A percentile compares a stretch with the other conserved stretches of the same genome.
These are phyloP conservation scores for Chrysopa pallens DNA, from an alignment of 1,140 invertebrate genomes.

Conservation along the genomic window DNA sequence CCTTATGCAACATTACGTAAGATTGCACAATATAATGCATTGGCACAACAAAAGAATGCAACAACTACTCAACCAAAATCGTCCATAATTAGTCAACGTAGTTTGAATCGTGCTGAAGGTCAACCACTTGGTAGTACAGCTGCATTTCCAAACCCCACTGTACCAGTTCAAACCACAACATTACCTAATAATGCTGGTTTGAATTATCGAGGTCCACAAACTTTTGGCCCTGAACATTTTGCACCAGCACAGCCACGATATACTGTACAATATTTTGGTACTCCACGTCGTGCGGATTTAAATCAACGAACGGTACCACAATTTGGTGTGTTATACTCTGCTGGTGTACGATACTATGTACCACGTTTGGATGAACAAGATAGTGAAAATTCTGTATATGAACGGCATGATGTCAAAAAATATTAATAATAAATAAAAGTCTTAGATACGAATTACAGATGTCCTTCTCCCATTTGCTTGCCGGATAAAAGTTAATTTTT, in stretches of 20 bases:
- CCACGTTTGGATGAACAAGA: constrained; percentile 15
- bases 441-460: too few species aligned
- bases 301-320: constrained; percentile 13
- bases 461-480: too few species aligned
- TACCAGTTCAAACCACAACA: constrained; percentile 10
- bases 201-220: constrained; percentile 17
- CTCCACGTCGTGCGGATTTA: background rate
- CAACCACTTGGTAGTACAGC: background rate
- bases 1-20: background rate
- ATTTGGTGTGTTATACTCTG: constrained; percentile 19
- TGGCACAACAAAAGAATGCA: constrained; percentile 3
- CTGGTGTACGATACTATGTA: constrained; percentile 20
- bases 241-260: constrained; percentile 1
- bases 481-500: too few species aligned
- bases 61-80: background rate
- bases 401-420: constrained; percentile 14
- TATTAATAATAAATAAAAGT: constrained; percentile 3
- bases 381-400: constrained; percentile 17
- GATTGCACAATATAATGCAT: constrained; percentile 9
- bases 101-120: background rate
- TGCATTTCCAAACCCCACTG: background rate
- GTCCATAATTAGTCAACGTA: background rate
- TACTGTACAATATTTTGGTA: constrained; percentile 1
- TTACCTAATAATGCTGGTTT: constrained; percentile 8
- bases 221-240: constrained; percentile 9